Evolutionary conservation across 2,888 invertebrate species (phyloP).

Genomic region (Junonia oenone): DNA sequence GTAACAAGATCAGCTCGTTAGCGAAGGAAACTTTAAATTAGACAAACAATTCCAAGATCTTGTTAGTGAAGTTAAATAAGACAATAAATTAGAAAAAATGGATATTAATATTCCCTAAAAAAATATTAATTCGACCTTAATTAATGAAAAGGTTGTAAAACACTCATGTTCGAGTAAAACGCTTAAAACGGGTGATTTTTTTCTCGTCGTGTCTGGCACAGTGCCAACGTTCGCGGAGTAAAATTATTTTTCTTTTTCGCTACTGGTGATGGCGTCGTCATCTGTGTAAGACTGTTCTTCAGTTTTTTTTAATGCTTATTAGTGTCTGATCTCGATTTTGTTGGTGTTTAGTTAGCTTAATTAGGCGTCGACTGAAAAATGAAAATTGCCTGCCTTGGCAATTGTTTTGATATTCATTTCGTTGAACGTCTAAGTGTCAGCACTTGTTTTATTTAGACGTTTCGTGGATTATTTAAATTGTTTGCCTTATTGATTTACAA

Average conservation of each 20-base stretch:
- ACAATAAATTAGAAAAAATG: too few relatives aligned
- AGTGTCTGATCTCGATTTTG: background rate
- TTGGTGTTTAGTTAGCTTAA: background rate
- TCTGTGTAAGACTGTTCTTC: conserved; percentile 1
- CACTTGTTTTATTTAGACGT: background rate
- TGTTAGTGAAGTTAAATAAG: too few relatives aligned
- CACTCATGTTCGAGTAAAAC: conserved; percentile 4
- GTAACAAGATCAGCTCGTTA: too few relatives aligned
- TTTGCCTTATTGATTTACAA: too few relatives aligned
- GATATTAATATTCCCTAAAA: background rate
- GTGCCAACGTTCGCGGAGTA: conserved; percentile 9
- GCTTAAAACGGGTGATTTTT: background rate
- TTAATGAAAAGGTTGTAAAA: background rate
- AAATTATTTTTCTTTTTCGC: conserved; percentile 5
- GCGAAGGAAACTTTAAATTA: too few relatives aligned
- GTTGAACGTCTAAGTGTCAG: background rate
- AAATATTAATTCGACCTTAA: background rate
- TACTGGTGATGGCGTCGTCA: background rate
- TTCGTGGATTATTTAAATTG: background rate
- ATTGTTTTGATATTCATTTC: too few relatives aligned
- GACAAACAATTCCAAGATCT: too few relatives aligned
- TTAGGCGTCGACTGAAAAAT: background rate
- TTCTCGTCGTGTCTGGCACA: conserved; percentile 4
- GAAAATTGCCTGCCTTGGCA: background rate
- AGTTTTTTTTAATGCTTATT: conserved; percentile 9